These are phyloP conservation scores for Chauna torquata DNA, from an alignment of 2,113 vertebrate genomes.

Conservation along the genomic window DNA sequence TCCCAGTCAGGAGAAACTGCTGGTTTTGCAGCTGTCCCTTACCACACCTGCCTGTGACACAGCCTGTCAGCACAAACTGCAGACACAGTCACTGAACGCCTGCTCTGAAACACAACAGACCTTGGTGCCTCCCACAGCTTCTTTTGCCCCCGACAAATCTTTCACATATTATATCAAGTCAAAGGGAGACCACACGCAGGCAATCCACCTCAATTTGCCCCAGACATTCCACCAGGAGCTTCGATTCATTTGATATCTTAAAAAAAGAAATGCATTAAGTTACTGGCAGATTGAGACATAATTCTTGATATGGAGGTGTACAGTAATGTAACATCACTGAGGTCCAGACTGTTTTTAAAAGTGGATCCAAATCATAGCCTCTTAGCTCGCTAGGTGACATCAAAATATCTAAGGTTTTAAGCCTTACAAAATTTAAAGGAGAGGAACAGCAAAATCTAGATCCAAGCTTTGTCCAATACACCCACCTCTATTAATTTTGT, in stretches of 20 bases:
- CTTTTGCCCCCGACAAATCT: background rate
- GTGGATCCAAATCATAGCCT: background rate
- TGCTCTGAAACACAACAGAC: background rate
- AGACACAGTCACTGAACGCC: background rate
- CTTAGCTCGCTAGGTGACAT: background rate
- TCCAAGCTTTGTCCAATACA: background rate
- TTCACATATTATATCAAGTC: background rate
- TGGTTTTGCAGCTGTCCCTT: background rate
- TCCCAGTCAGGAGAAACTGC: rapidly evolving
- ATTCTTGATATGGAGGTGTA: background rate
- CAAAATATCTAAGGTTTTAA: background rate
- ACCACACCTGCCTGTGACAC: background rate
- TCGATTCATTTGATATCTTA: background rate
- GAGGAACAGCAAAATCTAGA: background rate
- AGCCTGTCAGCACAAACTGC: background rate
- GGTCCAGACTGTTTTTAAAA: background rate
- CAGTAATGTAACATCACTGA: background rate
- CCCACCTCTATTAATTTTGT: background rate
- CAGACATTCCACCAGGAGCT: background rate
- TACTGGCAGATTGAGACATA: background rate
- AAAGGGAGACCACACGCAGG: background rate
- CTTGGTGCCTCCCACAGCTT: background rate
- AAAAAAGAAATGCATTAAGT: background rate
- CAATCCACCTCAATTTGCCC: background rate
- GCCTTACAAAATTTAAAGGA: background rate